Evolutionary conservation across 1,140 invertebrate genomes (phyloP).

Genomic region (Drosophila navojoa): DNA sequence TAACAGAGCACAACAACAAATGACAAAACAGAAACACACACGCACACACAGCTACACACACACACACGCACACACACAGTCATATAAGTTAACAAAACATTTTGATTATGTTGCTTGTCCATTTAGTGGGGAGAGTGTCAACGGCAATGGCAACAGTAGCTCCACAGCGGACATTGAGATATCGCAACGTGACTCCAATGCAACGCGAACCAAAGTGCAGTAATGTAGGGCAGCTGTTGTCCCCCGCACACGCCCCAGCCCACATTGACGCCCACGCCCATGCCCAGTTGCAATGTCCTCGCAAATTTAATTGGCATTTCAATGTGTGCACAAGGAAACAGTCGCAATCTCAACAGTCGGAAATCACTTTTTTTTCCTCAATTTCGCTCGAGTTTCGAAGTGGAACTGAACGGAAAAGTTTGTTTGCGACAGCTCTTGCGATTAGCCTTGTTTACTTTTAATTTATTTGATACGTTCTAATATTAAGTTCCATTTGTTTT

Average conservation of each 20-base stretch:
- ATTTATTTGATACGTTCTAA: constrained; percentile 30
- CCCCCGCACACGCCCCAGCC: background rate
- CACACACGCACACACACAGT: constrained; percentile 24
- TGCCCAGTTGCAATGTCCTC: constrained; percentile 19
- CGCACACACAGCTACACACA: constrained; percentile 10
- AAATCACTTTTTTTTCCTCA: constrained; percentile 14
- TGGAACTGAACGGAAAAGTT: constrained; percentile 29
- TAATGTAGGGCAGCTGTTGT: constrained; percentile 42
- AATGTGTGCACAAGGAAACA: constrained; percentile 35
- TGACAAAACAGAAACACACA: constrained; percentile 22
- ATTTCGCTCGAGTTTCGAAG: constrained; percentile 15
- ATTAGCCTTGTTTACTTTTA: constrained; percentile 29
- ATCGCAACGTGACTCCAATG: constrained; percentile 55
- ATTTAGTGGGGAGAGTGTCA: constrained; percentile 66
- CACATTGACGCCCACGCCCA: background rate
- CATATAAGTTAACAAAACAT: constrained; percentile 33
- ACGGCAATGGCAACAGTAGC: constrained; percentile 40
- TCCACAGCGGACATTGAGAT: constrained; percentile 71
- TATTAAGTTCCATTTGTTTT: constrained; percentile 15
- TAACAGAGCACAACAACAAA: constrained; percentile 34
- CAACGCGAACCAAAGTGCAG: constrained; percentile 53
- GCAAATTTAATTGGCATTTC: constrained; percentile 41
- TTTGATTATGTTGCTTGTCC: constrained; percentile 59
- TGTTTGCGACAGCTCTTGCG: constrained; percentile 41
- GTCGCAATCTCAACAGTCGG: constrained; percentile 32